Evolutionary conservation across 2,113 vertebrate species (phyloP).

Genomic region (Scytalopus superciliaris): DNA sequence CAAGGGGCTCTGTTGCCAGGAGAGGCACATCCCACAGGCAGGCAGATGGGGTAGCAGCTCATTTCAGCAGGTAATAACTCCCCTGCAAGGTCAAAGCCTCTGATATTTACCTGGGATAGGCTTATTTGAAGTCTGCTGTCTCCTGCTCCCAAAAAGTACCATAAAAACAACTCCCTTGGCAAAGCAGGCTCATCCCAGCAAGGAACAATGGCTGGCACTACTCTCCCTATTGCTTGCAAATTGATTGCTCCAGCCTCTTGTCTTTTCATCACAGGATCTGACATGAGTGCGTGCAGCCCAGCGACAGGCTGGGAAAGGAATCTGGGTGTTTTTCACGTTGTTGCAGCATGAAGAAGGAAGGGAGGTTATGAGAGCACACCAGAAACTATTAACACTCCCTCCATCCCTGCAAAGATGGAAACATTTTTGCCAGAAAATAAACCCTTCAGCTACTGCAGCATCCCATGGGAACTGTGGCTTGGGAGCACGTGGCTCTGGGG

Average conservation of each 20-base stretch:
- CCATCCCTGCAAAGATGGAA: background rate
- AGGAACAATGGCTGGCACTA: slow-evolving; percentile 19
- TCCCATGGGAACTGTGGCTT: background rate
- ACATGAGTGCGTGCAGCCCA: background rate
- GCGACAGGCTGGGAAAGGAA: background rate
- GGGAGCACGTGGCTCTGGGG: background rate
- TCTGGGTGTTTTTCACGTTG: background rate
- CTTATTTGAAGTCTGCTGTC: background rate
- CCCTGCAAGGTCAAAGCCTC: background rate
- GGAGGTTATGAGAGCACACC: background rate
- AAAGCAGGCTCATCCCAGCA: background rate
- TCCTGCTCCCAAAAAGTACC: background rate
- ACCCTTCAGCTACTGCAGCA: background rate
- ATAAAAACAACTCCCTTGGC: background rate
- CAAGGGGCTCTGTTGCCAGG: background rate
- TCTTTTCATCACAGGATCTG: background rate
- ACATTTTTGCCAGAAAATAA: background rate
- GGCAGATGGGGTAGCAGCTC: fast-evolving
- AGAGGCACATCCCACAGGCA: background rate
- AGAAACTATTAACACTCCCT: background rate
- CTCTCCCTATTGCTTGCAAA: background rate
- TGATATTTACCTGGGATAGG: background rate
- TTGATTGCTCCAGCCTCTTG: background rate
- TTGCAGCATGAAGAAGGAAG: background rate
- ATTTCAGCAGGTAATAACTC: background rate